These are phyloP conservation scores for Ellobius talpinus DNA, from an alignment of 2,113 vertebrate species.

Conservation along the genomic window DNA sequence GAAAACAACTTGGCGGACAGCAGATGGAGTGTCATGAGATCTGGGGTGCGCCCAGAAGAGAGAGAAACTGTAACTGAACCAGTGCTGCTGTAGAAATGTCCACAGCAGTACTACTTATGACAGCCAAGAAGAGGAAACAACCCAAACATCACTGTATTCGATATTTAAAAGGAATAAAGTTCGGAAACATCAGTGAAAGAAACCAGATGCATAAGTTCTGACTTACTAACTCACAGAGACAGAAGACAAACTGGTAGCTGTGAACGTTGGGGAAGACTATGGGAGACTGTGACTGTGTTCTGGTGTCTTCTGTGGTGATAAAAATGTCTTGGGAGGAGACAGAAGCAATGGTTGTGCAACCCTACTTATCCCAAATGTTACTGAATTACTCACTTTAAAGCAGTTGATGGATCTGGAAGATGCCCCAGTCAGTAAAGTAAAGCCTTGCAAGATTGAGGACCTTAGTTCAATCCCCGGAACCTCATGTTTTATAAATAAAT, in stretches of 20 bases:
- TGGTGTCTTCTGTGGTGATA: background rate
- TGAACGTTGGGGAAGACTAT: background rate
- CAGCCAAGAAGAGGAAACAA: too few relatives aligned
- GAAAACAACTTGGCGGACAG: background rate
- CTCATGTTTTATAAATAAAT: background rate
- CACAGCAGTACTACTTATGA: background rate
- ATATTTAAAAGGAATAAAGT: background rate
- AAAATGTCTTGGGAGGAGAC: background rate
- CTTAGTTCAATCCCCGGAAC: background rate
- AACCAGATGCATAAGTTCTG: background rate
- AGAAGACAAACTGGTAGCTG: background rate
- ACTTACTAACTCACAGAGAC: background rate
- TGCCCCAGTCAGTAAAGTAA: background rate
- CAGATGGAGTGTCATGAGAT: too few relatives aligned
- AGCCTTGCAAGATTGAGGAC: background rate
- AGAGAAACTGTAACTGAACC: background rate
- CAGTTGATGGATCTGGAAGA: background rate
- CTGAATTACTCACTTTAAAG: background rate
- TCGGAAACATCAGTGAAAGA: background rate
- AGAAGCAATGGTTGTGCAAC: background rate
- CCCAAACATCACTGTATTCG: rapidly evolving
- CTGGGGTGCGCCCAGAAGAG: background rate
- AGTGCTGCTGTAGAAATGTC: background rate
- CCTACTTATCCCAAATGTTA: background rate
- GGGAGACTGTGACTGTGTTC: too few relatives aligned